phyloP scores from a whole-genome alignment of 2,113 vertebrate genomes.

The Corvus cornix region DNA sequence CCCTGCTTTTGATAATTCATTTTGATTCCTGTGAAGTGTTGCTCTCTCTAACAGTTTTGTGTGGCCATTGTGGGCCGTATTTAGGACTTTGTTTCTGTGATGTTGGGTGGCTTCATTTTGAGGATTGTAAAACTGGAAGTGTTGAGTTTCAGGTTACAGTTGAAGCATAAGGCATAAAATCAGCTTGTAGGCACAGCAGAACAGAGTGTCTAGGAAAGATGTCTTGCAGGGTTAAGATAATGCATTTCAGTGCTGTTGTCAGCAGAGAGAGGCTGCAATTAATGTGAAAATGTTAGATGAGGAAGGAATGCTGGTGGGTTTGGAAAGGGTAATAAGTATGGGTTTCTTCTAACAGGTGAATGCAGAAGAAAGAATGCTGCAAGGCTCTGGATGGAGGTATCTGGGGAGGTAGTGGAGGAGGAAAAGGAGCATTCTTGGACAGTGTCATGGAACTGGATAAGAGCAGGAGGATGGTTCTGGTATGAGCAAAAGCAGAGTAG shows the following conservation, averaged over 20 bases:
- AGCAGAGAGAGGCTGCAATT: background rate
- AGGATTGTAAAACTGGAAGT: background rate
- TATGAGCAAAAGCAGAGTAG: background rate
- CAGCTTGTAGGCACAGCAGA: background rate
- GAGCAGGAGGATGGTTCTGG: background rate
- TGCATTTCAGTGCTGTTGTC: background rate
- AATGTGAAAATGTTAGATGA: background rate
- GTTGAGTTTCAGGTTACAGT: background rate
- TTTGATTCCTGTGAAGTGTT: background rate
- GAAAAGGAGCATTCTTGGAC: background rate
- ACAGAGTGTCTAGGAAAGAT: background rate
- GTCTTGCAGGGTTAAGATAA: background rate
- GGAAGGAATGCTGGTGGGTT: background rate
- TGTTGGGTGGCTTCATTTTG: background rate
- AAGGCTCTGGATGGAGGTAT: background rate
- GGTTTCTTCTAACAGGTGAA: background rate
- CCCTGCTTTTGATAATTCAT: background rate
- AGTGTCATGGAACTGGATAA: background rate
- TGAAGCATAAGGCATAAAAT: background rate
- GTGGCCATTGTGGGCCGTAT: background rate
- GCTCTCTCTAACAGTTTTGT: background rate
- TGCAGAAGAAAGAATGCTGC: background rate
- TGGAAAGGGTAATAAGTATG: background rate
- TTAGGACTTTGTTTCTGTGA: background rate
- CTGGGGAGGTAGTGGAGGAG: background rate